phyloP scores from a whole-genome alignment of 1,140 invertebrate species.

The Zelostemma sp. region DNA sequence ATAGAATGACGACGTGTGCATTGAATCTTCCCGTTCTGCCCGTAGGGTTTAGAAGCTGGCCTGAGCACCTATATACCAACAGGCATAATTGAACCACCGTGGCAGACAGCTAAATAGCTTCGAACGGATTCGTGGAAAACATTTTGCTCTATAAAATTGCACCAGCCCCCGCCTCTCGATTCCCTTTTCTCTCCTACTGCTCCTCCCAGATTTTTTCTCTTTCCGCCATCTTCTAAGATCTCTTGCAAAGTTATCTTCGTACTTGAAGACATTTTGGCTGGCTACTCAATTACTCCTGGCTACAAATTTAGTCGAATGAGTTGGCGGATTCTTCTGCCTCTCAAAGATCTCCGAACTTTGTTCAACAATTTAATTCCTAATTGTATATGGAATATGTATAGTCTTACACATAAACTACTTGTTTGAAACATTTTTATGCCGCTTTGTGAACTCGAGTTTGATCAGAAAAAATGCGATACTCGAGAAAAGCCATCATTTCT shows the following conservation, averaged over 20 bases:
- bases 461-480: conserved; percentile 53
- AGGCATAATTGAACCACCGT: conserved; percentile 47
- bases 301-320: too few species aligned
- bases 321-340: too few species aligned
- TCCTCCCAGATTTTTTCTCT: conserved; percentile 7
- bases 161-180: conserved; percentile 19
- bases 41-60: conserved; percentile 33
- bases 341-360: too few species aligned
- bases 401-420: conserved; percentile 9
- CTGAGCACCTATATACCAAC: conserved; percentile 25
- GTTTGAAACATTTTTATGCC: conserved; percentile 28
- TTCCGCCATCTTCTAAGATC: conserved; percentile 16
- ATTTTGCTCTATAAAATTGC: conserved; percentile 60
- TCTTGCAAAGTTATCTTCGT: conserved; percentile 1
- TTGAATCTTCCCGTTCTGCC: conserved; percentile 37
- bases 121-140: conserved; percentile 63
- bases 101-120: conserved; percentile 52
- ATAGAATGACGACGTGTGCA: conserved; percentile 32
- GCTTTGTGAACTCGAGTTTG: conserved; percentile 17
- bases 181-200: conserved; percentile 5
- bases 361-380: too few species aligned
- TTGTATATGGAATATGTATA: too few species aligned
- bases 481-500: conserved; percentile 61
- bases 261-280: too few species aligned
- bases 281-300: too few species aligned